Base-by-base conservation (phyloP, 2,888 invertebrate genomes). In the Lasioglossum leucozonium region DNA sequence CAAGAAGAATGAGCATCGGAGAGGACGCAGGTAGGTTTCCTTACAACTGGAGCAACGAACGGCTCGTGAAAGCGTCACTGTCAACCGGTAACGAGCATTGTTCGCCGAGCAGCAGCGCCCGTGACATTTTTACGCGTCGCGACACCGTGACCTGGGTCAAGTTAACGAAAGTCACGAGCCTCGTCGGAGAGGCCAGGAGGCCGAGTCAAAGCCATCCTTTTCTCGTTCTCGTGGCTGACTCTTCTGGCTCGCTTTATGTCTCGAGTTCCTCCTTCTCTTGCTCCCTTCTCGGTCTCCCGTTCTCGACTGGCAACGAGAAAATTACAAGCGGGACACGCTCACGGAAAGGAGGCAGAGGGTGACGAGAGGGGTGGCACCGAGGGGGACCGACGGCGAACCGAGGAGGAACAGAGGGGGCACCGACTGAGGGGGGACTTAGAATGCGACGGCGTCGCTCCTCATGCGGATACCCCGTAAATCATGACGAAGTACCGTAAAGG, bases 401-500 rank as follows among this genome's bases (percentile, higher is more conserved):
- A 62, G 47, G 72, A 74, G 58, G 62, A 13, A 73, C 51, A 71
- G 40, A 62, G 47, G 72, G 79, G 73, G 72, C 77, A 72, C 51
- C 22, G 51, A 78, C 58, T 4, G 26, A 69, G 65, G 77, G 76
- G 47, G 72, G 82, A 47, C 72, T 85, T 58, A 77, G 79, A 82
- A 84, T 75, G 87, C 85, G 87, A 85, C 86, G 85, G 76, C 87
- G 84, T 87, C 87, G 90, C 89, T 91, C 88, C 85, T 86, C 88
- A 85, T 88, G 90, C 88, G 91, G 90, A 88, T 90, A 84, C 79
- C 81, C 84, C 87, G 86, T 91, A 91, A 91, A 91, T 91, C 91
- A 91, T 91, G 90, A 90, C 90, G 89, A 90, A 89, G 90, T 88
- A 87, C 90, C 91, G 90, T 91, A 90, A 91, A 91, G 90, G 88